phyloP scores from a whole-genome alignment of 2,113 vertebrate species.

The Notiomystis cincta region DNA sequence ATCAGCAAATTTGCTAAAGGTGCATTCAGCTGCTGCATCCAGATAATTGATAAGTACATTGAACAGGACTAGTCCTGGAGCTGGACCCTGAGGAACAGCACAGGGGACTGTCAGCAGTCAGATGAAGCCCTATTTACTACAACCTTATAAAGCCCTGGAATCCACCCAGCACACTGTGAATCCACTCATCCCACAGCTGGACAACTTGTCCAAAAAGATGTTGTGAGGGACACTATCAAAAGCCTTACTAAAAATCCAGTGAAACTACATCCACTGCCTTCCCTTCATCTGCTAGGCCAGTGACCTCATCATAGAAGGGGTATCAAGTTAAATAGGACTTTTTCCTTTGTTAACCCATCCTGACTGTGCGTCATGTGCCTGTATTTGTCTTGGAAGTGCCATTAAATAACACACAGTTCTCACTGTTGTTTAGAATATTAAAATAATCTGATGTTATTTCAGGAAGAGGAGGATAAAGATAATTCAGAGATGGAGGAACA shows the following conservation, averaged over 20 bases:
- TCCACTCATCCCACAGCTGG: not conserved
- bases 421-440: not conserved
- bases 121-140: not conserved
- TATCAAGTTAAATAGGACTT: not conserved
- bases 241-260: not conserved
- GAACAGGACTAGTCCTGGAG: not conserved
- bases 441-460: not conserved
- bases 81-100: not conserved
- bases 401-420: not conserved
- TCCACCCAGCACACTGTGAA: not conserved
- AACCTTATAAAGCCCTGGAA: not conserved
- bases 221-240: not conserved
- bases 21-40: not conserved
- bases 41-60: not conserved
- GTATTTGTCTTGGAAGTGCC: not conserved
- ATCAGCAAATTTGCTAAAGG: not conserved
- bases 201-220: not conserved
- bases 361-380: not conserved
- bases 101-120: not conserved
- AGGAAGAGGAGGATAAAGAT: constrained; percentile 73
- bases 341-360: not conserved
- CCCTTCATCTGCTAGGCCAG: fast-evolving
- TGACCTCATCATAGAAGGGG: not conserved
- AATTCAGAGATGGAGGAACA: constrained; percentile 69
- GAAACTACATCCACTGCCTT: not conserved